Evolutionary conservation across 23 tunicate species (phyloP), one percentile per base, ranked within the genome.

Genomic region (Diplosoma virens): DNA sequence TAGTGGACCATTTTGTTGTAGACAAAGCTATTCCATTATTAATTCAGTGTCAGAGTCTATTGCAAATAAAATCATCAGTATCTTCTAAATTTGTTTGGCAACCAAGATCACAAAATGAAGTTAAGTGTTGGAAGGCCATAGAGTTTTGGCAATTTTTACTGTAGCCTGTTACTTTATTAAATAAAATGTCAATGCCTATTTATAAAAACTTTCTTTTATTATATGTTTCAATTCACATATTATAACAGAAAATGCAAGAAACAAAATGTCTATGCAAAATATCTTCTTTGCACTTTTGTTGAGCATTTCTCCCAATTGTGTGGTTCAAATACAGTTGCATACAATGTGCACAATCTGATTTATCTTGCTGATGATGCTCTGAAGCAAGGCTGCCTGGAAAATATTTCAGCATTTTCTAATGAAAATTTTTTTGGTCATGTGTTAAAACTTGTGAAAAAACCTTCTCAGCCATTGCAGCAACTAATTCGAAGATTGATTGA

Each of bases 71-170:
- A 37, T 25, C 23, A 25, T 66, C 27, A 28, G 34, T 65, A 17
- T 63, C 83, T 3, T 22, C 41, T 25, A 74, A 79, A 46, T 79
- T 79, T 66, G 41, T 63, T 33, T 61, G 83, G n/a, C 28, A 65
- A 31, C 83, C 83, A 16, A 79, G 83, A 63, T 30, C 63, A 47
- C 48, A 64, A 66, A 79, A 79, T 45, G 74, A 79, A 37, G 30
- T 63, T 64, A 63, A 79, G 14, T 28, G 83, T 14, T 79, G 83
- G 83, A 79, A 79, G 45, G 83, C 83, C 24, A 79, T 74, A 29
- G 83, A 79, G 47, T 66, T 79, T 31, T 33, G 83, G 29, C 83
- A 79, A 45, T 79, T 79, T 66, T 64, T 79, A 46, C 22, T 79
- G 24, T 64, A 64, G 29, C 74, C 83, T 17, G 56, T 79, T 63